Evolutionary conservation across 2,113 vertebrate species (phyloP).

Genomic region (Rousettus leschenaultii): DNA sequence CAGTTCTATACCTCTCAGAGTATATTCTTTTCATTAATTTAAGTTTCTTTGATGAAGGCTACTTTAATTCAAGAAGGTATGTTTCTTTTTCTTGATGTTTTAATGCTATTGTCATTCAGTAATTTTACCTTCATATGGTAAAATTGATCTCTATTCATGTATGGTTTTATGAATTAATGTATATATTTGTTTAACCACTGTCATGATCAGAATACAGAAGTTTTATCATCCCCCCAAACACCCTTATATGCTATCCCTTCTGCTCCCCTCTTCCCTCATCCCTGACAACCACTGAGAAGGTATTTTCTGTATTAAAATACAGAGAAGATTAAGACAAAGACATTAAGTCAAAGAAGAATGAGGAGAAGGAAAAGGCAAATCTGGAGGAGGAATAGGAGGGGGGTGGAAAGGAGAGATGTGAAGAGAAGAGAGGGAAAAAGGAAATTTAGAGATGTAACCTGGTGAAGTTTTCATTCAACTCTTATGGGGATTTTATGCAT

Average conservation of each 20-base stretch:
- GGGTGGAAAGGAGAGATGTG: too few relatives aligned
- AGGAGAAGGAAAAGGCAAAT: not conserved
- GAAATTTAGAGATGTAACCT: too few relatives aligned
- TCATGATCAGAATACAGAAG: not conserved
- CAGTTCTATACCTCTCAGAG: not conserved
- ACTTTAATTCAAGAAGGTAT: not conserved
- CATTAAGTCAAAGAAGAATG: not conserved
- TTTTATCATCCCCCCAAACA: not conserved
- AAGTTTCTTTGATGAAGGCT: not conserved
- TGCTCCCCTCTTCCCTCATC: not conserved
- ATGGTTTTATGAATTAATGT: not conserved
- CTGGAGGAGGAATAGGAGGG: too few relatives aligned
- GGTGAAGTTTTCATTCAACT: not conserved
- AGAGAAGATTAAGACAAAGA: not conserved
- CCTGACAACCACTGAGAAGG: not conserved
- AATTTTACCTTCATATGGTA: not conserved
- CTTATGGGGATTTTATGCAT: not conserved
- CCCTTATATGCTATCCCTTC: not conserved
- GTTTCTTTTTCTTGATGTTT: not conserved
- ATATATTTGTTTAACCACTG: not conserved
- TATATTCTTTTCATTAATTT: not conserved
- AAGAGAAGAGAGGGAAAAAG: not conserved
- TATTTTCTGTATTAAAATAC: slow-evolving; percentile 11
- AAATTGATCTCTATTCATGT: not conserved
- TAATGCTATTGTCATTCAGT: not conserved